A percentile compares a stretch with the other conserved stretches of the same genome.
phyloP scores from a whole-genome alignment of 2,113 vertebrate species.

The rat (Rattus norvegicus) region DNA sequence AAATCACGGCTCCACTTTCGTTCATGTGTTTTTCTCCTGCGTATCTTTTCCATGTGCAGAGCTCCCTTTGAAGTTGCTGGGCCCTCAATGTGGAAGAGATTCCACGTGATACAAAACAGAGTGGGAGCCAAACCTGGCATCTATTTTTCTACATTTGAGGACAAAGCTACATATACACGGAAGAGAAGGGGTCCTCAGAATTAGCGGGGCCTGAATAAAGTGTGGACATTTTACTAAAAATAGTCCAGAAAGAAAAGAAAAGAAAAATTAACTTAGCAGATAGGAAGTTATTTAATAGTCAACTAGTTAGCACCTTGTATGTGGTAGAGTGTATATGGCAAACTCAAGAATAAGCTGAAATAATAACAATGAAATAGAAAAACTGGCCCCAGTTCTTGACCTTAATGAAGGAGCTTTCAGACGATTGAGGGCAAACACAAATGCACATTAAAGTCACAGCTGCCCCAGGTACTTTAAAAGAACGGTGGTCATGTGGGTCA shows the following conservation, averaged over 20 bases:
- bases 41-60: constrained; percentile 75
- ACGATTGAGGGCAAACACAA: neutral
- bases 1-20: constrained; percentile 65
- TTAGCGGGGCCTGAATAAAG: constrained; percentile 21
- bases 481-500: neutral
- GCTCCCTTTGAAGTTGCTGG: constrained; percentile 76
- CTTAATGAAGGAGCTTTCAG: neutral
- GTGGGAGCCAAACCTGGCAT: constrained; percentile 24
- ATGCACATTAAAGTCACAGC: neutral
- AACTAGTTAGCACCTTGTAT: neutral
- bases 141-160: constrained; percentile 60
- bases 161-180: constrained; percentile 17
- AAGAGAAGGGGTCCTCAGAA: neutral
- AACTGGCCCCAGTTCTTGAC: neutral
- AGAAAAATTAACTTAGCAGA: neutral
- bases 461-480: accelerated
- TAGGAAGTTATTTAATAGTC: neutral
- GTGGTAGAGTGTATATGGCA: neutral
- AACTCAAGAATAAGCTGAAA: neutral
- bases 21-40: neutral
- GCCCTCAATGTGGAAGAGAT: constrained; percentile 79
- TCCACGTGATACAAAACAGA: constrained; percentile 77
- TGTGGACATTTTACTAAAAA: constrained; percentile 29
- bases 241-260: constrained; percentile 7
- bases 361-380: neutral